Percentiles rank a stretch among this genome's conserved stretches.
These are phyloP conservation scores for Lasaia peninsularis DNA, from an alignment of 1,140 invertebrate genomes.

Conservation along the genomic window DNA sequence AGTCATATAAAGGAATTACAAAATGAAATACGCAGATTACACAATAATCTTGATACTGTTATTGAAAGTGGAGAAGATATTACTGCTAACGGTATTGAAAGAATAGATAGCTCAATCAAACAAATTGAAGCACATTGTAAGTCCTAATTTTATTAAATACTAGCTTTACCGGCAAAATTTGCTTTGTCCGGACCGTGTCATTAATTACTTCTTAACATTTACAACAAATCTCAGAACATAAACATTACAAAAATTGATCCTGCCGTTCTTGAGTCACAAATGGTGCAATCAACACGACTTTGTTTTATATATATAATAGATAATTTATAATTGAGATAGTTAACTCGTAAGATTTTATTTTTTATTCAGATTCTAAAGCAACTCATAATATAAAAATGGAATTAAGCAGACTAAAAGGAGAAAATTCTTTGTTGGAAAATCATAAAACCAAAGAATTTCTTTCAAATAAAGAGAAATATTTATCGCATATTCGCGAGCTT, in stretches of 20 bases:
- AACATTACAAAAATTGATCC: too few species aligned
- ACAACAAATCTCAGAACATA: too few species aligned
- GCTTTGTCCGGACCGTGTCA: too few species aligned
- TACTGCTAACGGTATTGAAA: conserved; percentile 42
- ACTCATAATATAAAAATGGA: conserved; percentile 64
- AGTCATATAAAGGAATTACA: conserved; percentile 53
- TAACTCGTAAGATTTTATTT: too few species aligned
- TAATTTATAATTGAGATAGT: too few species aligned
- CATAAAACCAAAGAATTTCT: conserved; percentile 38
- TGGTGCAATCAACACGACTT: too few species aligned
- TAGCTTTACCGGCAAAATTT: too few species aligned
- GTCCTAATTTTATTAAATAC: conserved; percentile 12
- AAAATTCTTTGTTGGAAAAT: conserved; percentile 42
- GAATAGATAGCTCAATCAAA: conserved; percentile 47
- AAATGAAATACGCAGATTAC: conserved; percentile 50
- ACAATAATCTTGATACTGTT: conserved; percentile 37
- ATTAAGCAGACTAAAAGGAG: conserved; percentile 43
- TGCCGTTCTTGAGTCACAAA: too few species aligned
- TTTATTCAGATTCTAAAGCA: conserved; percentile 54
- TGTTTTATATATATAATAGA: too few species aligned
- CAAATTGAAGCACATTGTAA: conserved; percentile 62
- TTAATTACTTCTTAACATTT: too few species aligned
- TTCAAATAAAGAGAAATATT: conserved; percentile 35
- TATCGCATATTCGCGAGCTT: conserved; percentile 37
- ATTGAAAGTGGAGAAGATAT: conserved; percentile 51